Conservation (phyloP, 2,888 invertebrate species). For the Tipula confusa region DNA sequence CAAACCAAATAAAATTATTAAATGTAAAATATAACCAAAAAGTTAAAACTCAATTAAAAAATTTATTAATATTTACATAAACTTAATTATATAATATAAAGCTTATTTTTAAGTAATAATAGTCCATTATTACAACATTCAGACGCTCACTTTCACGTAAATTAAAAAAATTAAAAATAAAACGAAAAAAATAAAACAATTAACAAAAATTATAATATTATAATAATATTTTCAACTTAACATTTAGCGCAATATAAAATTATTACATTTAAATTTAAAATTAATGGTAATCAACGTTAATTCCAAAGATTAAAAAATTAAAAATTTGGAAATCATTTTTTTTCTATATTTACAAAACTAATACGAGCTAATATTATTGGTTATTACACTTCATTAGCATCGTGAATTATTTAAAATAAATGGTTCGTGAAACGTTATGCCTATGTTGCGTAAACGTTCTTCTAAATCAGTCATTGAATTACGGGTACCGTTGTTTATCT, state of each 20-base stretch:
- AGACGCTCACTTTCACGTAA: not conserved
- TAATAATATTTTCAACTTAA: not conserved
- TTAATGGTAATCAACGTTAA: not conserved
- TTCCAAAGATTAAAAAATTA: not conserved
- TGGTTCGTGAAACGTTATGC: conserved; percentile 43
- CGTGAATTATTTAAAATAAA: conserved; percentile 46
- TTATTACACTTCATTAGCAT: conserved; percentile 36
- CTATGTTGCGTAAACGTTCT: conserved; percentile 47
- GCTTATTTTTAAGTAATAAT: not conserved
- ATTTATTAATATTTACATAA: not conserved
- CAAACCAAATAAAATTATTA: no score
- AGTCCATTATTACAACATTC: not conserved
- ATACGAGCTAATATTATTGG: not conserved
- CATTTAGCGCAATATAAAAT: not conserved
- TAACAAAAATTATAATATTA: not conserved
- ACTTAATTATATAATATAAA: not conserved
- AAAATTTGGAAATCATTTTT: not conserved
- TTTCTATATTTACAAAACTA: not conserved
- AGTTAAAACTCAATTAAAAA: not conserved
- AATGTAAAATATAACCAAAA: no score
- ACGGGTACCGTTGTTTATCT: conserved; percentile 46
- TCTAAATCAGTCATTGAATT: conserved; percentile 50
- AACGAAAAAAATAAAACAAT: not conserved
- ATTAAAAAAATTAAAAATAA: not conserved
- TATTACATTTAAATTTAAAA: not conserved